phyloP scores from a whole-genome alignment of 1,140 invertebrate genomes.

The Drosophila ananassae region DNA sequence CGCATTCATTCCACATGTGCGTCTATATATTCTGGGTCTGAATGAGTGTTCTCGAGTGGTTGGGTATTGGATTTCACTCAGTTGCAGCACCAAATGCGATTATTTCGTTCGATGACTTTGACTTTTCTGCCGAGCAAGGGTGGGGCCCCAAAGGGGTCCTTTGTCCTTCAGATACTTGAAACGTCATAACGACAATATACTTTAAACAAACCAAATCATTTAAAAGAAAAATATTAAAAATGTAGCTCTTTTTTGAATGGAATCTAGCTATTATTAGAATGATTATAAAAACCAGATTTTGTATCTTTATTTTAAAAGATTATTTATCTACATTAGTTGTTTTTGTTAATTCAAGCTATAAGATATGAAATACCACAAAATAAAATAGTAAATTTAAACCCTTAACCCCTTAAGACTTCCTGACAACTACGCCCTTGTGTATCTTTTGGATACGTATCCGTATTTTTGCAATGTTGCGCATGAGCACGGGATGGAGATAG shows the following conservation, averaged over 20 bases:
- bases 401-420: neutral
- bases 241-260: neutral
- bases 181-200: no score
- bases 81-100: constrained; percentile 20
- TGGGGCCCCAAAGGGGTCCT: neutral
- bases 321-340: no score
- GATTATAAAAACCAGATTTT: no score
- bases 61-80: constrained; percentile 25
- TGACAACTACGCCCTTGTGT: constrained; percentile 4
- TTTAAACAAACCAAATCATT: neutral
- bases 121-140: constrained; percentile 11
- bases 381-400: neutral
- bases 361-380: neutral
- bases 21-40: constrained; percentile 15
- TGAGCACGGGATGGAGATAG: constrained; percentile 45
- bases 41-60: constrained; percentile 35
- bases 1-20: constrained; percentile 46
- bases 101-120: constrained; percentile 31
- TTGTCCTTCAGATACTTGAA: neutral
- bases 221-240: neutral
- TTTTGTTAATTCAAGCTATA: no score
- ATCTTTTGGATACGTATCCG: constrained; percentile 8
- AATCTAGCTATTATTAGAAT: no score
- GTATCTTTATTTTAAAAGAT: no score
- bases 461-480: constrained; percentile 66